These are phyloP conservation scores for Herpailurus yagouaroundi DNA, from an alignment of 2,113 vertebrate genomes.

Conservation along the genomic window DNA sequence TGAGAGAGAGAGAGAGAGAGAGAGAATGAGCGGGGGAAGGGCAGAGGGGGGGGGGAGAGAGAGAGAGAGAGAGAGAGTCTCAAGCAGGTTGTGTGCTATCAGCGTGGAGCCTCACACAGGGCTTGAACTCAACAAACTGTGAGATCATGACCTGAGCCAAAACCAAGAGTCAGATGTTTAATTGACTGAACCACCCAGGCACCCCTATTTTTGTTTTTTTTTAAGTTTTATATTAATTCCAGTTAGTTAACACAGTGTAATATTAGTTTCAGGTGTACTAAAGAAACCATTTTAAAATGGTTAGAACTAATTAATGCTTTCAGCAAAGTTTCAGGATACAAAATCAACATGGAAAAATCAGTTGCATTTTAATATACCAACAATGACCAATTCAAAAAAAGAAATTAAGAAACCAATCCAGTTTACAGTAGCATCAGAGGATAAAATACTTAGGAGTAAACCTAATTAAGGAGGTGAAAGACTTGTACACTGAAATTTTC, in stretches of 20 bases:
- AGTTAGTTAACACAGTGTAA: not conserved
- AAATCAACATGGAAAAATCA: not conserved
- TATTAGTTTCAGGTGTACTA: not conserved
- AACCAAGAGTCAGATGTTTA: no score
- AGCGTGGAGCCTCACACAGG: no score
- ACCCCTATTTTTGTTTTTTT: not conserved
- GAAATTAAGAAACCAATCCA: not conserved
- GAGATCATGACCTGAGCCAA: no score
- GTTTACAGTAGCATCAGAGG: not conserved
- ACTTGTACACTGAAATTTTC: not conserved
- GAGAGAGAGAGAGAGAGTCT: no score
- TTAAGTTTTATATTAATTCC: not conserved
- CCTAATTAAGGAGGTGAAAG: not conserved
- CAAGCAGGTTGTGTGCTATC: no score
- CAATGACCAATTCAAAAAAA: not conserved
- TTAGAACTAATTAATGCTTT: conserved; percentile 2
- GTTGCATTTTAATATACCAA: not conserved
- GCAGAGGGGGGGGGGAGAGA: no score
- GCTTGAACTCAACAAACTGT: no score
- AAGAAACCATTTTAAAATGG: not conserved
- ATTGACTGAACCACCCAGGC: no score
- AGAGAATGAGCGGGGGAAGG: no score
- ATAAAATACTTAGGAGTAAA: not conserved
- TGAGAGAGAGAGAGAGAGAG: no score
- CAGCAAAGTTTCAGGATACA: not conserved